Evolutionary conservation across 2,888 invertebrate species (phyloP).

Genomic region (Scelioninae gen. 1): DNA sequence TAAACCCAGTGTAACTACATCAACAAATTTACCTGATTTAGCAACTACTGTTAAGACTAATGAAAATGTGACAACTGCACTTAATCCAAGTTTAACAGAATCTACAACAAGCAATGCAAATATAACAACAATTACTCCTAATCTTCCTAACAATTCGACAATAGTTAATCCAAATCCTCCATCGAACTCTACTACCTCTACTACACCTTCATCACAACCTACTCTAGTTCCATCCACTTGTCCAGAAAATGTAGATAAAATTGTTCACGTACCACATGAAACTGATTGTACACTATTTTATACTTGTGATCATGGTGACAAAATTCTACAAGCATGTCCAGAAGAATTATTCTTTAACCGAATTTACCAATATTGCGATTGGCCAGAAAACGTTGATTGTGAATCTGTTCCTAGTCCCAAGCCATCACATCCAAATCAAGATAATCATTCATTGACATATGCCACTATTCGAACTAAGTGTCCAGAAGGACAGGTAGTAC

Average conservation of each 20-base stretch:
- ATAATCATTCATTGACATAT: background rate
- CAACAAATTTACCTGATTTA: no score
- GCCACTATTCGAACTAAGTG: conserved; percentile 37
- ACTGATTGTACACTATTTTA: conserved; percentile 71
- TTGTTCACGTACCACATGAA: conserved; percentile 58
- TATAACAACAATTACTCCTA: no score
- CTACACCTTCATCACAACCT: no score
- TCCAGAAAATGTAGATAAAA: background rate
- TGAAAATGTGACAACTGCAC: no score
- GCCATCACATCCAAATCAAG: no score
- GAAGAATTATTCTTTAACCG: conserved; percentile 71
- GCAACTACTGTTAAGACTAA: no score
- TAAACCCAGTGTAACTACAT: no score
- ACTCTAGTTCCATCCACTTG: conserved; percentile 7
- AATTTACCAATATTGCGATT: conserved; percentile 72
- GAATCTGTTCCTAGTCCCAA: background rate
- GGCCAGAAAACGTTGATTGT: conserved; percentile 70
- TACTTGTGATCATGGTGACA: conserved; percentile 70
- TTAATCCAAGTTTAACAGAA: no score
- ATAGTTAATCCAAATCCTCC: no score
- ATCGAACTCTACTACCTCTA: no score
- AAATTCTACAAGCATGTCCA: conserved; percentile 67
- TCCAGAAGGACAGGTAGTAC: conserved; percentile 30
- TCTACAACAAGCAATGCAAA: no score
- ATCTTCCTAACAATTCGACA: no score